These are phyloP conservation scores for Struthio camelus DNA, from an alignment of 2,113 vertebrate genomes.

Conservation along the genomic window DNA sequence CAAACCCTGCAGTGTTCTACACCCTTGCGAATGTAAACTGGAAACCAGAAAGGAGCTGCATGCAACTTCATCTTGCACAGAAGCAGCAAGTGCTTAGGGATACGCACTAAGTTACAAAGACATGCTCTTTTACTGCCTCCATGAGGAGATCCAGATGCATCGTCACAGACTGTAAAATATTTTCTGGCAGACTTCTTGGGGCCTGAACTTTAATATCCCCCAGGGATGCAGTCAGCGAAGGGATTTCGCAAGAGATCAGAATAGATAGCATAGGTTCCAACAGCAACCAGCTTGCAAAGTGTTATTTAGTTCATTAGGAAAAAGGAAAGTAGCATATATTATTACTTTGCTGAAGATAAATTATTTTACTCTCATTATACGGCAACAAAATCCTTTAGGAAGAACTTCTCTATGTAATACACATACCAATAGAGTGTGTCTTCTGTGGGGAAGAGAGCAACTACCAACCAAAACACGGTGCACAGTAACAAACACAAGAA, in stretches of 20 bases:
- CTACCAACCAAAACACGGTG: neutral
- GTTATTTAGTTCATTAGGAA: neutral
- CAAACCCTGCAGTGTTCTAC: neutral
- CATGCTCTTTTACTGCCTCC: conserved; percentile 52
- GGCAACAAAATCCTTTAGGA: neutral
- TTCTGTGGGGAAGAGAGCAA: neutral
- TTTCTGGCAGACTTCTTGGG: neutral
- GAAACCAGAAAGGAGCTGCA: neutral
- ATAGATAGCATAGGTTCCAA: neutral
- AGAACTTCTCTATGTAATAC: neutral
- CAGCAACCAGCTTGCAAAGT: neutral
- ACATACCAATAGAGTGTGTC: neutral
- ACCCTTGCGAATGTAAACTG: neutral
- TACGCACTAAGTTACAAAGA: neutral
- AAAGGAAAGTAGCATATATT: neutral
- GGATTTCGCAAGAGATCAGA: neutral
- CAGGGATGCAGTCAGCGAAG: neutral
- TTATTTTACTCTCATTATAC: neutral
- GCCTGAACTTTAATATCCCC: conserved; percentile 7
- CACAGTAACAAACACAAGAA: neutral
- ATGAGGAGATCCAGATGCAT: conserved; percentile 1
- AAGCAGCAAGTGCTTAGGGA: neutral
- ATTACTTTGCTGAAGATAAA: neutral
- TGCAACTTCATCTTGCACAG: neutral
- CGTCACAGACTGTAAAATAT: neutral